Base-by-base conservation (phyloP, 2,888 invertebrate genomes). In the Nomada hirtipes region DNA sequence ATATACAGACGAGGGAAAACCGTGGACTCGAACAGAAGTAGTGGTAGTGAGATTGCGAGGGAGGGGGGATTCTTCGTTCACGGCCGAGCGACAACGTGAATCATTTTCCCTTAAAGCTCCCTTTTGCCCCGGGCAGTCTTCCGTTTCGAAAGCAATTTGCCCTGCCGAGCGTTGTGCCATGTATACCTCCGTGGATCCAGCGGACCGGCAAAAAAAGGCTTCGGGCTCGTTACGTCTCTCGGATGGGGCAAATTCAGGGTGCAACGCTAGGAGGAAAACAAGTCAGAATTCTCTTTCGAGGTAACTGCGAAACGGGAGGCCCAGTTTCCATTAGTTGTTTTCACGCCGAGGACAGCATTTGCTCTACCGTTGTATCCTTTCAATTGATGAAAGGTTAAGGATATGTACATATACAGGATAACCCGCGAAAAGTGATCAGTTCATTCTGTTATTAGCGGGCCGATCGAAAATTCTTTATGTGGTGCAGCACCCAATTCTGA, bases 71-170 rank as follows among this genome's bases (percentile, higher is more conserved):
- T 70, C 60, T 69, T 74, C 67, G 71, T 87, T 85, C 85, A 85
- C 81, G 73, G 79, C 55, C 83, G 79, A 87, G 85, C 83, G 87
- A 87, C 87, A 85, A 85, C 76, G 69, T 78, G 83, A 88, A 88
- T 88, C 82, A 85, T 88, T 86, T 86, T 86, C 82, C 81, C 84
- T 85, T 82, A 81, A 86, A 88, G 79, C 68, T 82, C 69, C 68
- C 79, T 81, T 81, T 84, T 82, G 68, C 88, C 70, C 59, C 75
- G 69, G 55, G 77, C 82, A 79, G 78, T 82, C 87, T 89, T 87
- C 87, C 86, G 85, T 88, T 89, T 78, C 77, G 82, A 90, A 90
- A 89, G 87, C 89, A 90, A 90, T 90, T 90, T 89, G 72, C 83
- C 65, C 83, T 72, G 63, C 64, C 73, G 64, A 76, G 65, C 74